Percentiles rank a stretch among this genome's conserved stretches.
These are phyloP conservation scores for Arbacia lixula DNA, from an alignment of 53 echinoderm and acorn worm species.

Conservation along the genomic window DNA sequence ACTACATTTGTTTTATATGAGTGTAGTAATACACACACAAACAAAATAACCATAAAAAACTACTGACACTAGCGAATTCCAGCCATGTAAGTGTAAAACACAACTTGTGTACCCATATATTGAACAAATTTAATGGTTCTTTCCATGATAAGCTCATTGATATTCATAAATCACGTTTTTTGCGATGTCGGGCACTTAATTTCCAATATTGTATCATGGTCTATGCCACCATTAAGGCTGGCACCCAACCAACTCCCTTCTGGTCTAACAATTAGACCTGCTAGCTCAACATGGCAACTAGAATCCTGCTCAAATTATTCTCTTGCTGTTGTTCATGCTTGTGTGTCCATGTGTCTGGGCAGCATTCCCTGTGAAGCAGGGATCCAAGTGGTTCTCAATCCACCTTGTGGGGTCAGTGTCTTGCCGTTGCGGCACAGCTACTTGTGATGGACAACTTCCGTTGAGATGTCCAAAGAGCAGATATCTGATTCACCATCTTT, in stretches of 20 bases:
- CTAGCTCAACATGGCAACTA: slow-evolving; percentile 9
- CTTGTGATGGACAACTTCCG: slow-evolving; percentile 32
- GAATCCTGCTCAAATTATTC: slow-evolving; percentile 22
- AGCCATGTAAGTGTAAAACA: too few species aligned
- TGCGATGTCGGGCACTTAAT: slow-evolving; percentile 64
- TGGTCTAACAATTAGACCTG: slow-evolving; percentile 57
- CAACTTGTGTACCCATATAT: too few species aligned
- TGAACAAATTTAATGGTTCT: too few species aligned
- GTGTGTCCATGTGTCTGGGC: slow-evolving; percentile 26
- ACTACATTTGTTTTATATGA: too few species aligned
- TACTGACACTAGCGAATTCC: too few species aligned
- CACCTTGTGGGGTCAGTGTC: slow-evolving; percentile 22
- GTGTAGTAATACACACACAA: too few species aligned
- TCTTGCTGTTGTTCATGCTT: slow-evolving; percentile 32
- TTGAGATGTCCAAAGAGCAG: slow-evolving; percentile 32
- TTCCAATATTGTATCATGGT: slow-evolving; percentile 59
- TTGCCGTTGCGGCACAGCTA: slow-evolving; percentile 13
- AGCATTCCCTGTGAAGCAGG: slow-evolving; percentile 29
- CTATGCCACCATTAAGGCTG: slow-evolving; percentile 61
- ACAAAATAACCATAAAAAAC: too few species aligned
- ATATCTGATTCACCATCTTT: slow-evolving; percentile 15
- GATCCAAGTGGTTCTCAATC: slow-evolving; percentile 28
- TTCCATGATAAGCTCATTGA: too few species aligned
- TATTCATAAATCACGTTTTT: too few species aligned
- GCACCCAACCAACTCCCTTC: slow-evolving; percentile 64